Percentiles rank a stretch among this genome's conserved stretches.
Conservation (phyloP, 2,113 vertebrate species). For the Crotalus helleri region DNA sequence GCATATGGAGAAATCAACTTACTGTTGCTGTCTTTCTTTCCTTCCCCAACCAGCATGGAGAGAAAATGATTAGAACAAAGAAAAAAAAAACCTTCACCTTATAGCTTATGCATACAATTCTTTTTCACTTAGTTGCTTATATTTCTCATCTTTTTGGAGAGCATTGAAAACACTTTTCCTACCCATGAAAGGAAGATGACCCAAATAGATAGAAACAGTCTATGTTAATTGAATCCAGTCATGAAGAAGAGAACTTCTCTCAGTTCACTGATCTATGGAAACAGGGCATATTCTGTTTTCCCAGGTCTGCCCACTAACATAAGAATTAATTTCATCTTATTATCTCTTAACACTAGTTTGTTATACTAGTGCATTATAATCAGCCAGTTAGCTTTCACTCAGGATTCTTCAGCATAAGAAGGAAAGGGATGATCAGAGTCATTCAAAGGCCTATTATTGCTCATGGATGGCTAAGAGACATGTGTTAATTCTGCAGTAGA, state of each 20-base stretch:
- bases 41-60: background rate
- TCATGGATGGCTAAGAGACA: background rate
- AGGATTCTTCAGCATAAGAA: background rate
- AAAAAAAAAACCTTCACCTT: background rate
- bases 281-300: background rate
- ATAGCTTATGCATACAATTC: background rate
- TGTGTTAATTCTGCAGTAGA: background rate
- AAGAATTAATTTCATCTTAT: background rate
- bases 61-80: background rate
- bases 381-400: background rate
- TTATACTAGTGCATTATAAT: background rate
- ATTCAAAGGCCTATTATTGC: background rate
- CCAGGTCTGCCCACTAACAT: background rate
- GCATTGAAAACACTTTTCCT: background rate
- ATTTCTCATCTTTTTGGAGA: background rate
- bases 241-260: background rate
- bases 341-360: background rate
- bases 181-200: background rate
- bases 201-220: background rate
- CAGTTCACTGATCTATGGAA: background rate
- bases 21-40: background rate
- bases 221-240: background rate
- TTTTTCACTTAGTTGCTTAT: background rate
- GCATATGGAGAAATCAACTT: background rate
- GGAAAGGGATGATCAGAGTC: background rate